phyloP scores from a whole-genome alignment of 1,140 invertebrate genomes.

The Planococcus citri region DNA sequence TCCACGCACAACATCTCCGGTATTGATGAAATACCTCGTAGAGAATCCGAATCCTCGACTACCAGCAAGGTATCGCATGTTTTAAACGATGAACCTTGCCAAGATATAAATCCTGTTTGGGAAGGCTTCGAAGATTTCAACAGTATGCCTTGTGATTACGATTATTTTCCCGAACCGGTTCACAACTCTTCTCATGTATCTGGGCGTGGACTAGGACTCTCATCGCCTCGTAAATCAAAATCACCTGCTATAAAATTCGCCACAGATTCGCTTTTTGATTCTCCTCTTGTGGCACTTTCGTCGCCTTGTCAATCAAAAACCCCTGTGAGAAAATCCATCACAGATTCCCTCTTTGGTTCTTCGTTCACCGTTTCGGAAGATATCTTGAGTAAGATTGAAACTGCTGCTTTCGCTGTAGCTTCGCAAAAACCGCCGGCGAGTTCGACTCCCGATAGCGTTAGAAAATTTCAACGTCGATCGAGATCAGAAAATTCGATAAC shows the following conservation, averaged over 20 bases:
- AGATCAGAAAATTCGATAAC: background rate
- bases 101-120: background rate
- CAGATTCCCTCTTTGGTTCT: background rate
- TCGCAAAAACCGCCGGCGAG: background rate
- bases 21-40: no score
- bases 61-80: no score
- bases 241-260: background rate
- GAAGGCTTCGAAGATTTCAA: background rate
- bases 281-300: background rate
- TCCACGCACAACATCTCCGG: no score
- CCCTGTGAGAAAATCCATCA: background rate
- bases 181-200: no score
- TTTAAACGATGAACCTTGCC: no score
- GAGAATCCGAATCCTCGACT: no score
- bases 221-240: background rate
- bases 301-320: background rate
- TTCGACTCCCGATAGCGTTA: background rate
- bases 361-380: background rate
- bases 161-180: no score
- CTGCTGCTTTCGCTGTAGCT: background rate
- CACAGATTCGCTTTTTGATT: background rate
- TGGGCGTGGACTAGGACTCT: no score
- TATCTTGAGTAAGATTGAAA: background rate
- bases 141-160: background rate
- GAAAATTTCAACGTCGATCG: background rate